Evolutionary conservation across 2,113 vertebrate species (phyloP), one percentile per base, ranked within the genome.

Genomic region (Ahaetulla prasina): DNA sequence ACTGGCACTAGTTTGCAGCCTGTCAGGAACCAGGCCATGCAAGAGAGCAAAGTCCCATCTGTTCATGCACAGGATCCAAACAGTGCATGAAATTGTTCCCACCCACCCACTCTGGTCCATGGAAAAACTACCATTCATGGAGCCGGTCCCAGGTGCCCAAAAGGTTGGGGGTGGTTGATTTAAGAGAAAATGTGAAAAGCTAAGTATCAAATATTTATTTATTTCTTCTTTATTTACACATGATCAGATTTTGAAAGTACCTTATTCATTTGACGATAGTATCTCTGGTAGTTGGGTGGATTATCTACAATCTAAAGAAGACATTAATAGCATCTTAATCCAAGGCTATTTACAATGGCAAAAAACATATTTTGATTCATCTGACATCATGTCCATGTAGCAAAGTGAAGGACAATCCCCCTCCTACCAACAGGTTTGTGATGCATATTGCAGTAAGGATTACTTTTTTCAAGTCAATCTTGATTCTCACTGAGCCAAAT

Each of bases 221-320:
- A 27, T 30, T 49, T 50, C 49, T 50, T 74, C 49, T 49, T 30
- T 86, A 49, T 16, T 87, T n/a, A 35, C 3, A 87, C 30, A 87
- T 4, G 2, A 30, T 49, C 49, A 16, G 50, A 54, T 25, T 88
- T 53, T 39, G 35, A 45, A 89, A 45, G 63, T 90, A 90, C 89
- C 89, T 90, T 90, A 20, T 80, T 90, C 49, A 90, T 90, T n/a
- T 90, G 89, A 35, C n/a, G 89, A 80, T 90, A 80, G 30, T 90
- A 90, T 90, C 89, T 90, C 89, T 80, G 63, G 63, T 80, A 80
- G n/a, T 90, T 90, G n/a, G 89, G 63, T 80, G 89, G 89, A 39
- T 90, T 80, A 53, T 90, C 89, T 43, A 52, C 5, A 39, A 90
- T 39, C 89, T 90, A 35, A 80, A 80, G 43, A 90, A 90, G 20